Evolutionary conservation across 1,140 invertebrate genomes (phyloP).

Genomic region (Drosophila bocki): DNA sequence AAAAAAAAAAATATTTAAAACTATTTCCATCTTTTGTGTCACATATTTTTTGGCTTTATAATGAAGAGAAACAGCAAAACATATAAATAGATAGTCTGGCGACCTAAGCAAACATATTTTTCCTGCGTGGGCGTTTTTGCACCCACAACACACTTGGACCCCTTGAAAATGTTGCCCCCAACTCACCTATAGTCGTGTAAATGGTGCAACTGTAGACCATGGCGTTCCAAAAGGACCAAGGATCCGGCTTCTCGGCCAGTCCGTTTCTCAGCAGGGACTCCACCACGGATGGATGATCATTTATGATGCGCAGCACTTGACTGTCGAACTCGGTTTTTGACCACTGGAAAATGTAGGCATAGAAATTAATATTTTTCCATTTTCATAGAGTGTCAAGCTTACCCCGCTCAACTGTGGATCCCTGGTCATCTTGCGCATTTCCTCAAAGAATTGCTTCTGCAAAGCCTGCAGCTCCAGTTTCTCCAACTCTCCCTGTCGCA

Average conservation of each 20-base stretch:
- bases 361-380: not conserved
- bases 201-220: conserved; percentile 97
- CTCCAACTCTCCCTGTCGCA: not conserved
- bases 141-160: conserved; percentile 27
- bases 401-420: conserved; percentile 39
- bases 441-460: conserved; percentile 60
- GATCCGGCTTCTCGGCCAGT: conserved; percentile 78
- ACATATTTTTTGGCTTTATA: conserved; percentile 35
- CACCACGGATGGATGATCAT: conserved; percentile 52
- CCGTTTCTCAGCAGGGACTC: conserved; percentile 52
- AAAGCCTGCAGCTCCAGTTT: conserved; percentile 29
- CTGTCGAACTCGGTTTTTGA: conserved; percentile 35
- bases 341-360: conserved; percentile 17
- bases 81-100: conserved; percentile 33
- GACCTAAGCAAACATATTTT: conserved; percentile 10
- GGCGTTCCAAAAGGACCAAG: conserved; percentile 96
- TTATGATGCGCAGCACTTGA: conserved; percentile 46
- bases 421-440: conserved; percentile 33
- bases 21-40: conserved; percentile 60
- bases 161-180: not conserved
- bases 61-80: conserved; percentile 19
- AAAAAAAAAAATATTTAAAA: conserved; percentile 25
- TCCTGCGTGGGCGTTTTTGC: conserved; percentile 42
- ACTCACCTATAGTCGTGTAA: conserved; percentile 96
- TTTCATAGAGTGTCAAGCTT: not conserved